Base-by-base conservation (phyloP, 2,888 invertebrate species). In the Caenorhabditis virilis region DNA sequence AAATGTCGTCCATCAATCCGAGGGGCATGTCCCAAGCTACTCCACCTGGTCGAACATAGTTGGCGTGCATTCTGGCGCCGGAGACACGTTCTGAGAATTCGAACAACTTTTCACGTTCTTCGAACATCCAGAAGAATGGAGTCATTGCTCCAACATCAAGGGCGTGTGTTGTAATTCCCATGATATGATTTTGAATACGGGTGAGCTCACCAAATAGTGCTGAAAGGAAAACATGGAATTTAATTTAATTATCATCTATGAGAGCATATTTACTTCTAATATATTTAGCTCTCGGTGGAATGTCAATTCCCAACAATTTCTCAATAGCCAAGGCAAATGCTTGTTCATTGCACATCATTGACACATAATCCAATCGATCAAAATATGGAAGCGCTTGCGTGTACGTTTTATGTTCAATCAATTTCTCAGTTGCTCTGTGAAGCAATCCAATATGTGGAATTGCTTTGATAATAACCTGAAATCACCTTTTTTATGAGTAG, bases 301-400 rank as follows among this genome's bases (percentile, higher is more conserved):
- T 76, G 51, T 83, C 81, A 48, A 83, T 83, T 80, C 95, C 95
- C 0, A 98, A 87, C 1, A 98, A 87, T 80, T 95, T 97, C 84
- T 98, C 98, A 0, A 97, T 90, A 0, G 97, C 97, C 61, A 98
- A 83, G 1, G 94, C 92, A 85, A 91, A 98, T 82, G 92, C 92
- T 82, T 98, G 95, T 83, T 98, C 97, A 83, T 97, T 98, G 85
- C 92, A 93, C 97, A 98, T 97, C 95, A 97, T 97, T 0, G 95
- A 95, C 0, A 95, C 95, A 82, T 98, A 98, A 86, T 98, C 97
- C 39, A 82, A 74, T 20, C 82, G 90, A 86, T 98, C 97, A 84
- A 98, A 95, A 85, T 98, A 98, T 0, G 97, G 98, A 74, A 98
- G 85, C 0, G 95, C 97, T 84, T 74, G 39, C 1, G 91, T 91